Percentiles rank a stretch among this genome's conserved stretches.
Conservation (phyloP, 2,888 invertebrate genomes). For the Terebella lapidaria region DNA sequence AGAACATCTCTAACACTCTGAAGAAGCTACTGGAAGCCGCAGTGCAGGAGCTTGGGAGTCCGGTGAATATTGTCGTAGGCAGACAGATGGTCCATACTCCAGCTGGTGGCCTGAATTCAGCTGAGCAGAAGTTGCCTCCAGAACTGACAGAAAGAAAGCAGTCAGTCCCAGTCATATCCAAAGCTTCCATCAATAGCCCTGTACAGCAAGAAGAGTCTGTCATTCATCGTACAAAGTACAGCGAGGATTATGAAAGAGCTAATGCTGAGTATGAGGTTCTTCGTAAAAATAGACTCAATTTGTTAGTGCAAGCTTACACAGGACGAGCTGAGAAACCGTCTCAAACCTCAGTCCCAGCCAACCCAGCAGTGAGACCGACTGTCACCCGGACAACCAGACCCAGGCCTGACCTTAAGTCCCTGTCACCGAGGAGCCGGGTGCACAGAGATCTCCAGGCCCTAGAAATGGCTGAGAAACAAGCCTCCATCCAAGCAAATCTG, state of each 20-base stretch:
- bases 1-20: not conserved
- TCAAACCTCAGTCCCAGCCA: not conserved
- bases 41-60: not conserved
- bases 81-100: not conserved
- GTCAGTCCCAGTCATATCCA: not conserved
- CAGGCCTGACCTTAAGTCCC: not conserved
- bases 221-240: not conserved
- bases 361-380: not conserved
- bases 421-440: not conserved
- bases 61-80: not conserved
- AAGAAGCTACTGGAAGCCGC: not conserved
- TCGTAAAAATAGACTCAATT: constrained; percentile 1
- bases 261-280: constrained; percentile 6
- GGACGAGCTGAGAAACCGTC: too few species aligned
- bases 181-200: too few species aligned
- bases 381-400: not conserved
- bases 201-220: too few species aligned
- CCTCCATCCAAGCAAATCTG: not conserved
- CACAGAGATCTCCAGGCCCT: not conserved
- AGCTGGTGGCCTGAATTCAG: not conserved
- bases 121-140: too few species aligned
- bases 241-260: not conserved
- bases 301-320: constrained; percentile 7
- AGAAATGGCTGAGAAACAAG: not conserved
- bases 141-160: not conserved